These are phyloP conservation scores for Cotesia typhae DNA, from an alignment of 1,140 invertebrate species.

Conservation along the genomic window DNA sequence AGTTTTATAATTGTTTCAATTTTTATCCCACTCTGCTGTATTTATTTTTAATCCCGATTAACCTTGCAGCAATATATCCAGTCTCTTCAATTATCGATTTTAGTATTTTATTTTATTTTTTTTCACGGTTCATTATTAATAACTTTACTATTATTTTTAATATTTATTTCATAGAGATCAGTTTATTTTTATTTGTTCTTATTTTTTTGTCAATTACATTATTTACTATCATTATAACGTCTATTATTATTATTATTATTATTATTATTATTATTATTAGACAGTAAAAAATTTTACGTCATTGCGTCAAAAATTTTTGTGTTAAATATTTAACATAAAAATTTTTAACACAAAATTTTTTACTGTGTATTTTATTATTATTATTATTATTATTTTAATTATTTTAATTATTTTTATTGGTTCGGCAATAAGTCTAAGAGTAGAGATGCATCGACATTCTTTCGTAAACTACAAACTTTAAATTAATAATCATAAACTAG, in stretches of 20 bases:
- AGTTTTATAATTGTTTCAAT: no score
- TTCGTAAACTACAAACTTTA: neutral
- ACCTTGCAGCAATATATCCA: slow-evolving; percentile 36
- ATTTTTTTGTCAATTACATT: neutral
- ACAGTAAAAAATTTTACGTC: no score
- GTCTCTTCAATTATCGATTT: neutral
- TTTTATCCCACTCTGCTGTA: neutral
- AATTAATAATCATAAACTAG: neutral
- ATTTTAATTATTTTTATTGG: neutral
- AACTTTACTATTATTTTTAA: no score
- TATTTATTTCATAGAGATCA: no score
- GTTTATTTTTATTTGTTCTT: slow-evolving; percentile 4
- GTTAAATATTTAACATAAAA: no score
- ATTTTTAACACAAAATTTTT: no score
- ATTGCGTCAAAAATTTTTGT: no score
- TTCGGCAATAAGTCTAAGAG: slow-evolving; percentile 26
- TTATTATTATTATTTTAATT: neutral
- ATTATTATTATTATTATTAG: neutral
- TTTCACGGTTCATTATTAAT: slow-evolving; percentile 4
- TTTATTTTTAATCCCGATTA: slow-evolving; percentile 7
- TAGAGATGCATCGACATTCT: slow-evolving; percentile 10
- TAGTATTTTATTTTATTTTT: neutral
- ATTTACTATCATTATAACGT: neutral
- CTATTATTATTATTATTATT: neutral
- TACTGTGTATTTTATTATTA: no score